Evolutionary conservation across 2,113 vertebrate species (phyloP).

Genomic region (Thymallus thymallus): DNA sequence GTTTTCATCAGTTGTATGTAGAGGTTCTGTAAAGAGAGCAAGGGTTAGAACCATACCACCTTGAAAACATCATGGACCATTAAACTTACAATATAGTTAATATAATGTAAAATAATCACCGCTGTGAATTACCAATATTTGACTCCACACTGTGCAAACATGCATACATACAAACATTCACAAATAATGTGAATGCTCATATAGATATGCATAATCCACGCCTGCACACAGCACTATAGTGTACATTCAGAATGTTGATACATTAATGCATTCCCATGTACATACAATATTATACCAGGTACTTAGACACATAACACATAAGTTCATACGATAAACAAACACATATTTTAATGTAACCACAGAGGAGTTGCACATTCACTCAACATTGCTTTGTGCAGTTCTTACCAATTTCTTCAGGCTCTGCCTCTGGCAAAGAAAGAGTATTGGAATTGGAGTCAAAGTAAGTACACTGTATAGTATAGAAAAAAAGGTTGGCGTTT

Average conservation of each 20-base stretch:
- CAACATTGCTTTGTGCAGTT: slow-evolving; percentile 31
- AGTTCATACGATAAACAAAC: slow-evolving; percentile 31
- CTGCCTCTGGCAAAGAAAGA: slow-evolving; percentile 34
- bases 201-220: not conserved
- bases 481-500: not conserved
- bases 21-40: not conserved
- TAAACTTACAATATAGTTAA: not conserved
- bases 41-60: not conserved
- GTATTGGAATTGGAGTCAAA: slow-evolving; percentile 30
- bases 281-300: no score
- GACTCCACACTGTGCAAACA: not conserved
- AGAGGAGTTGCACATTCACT: slow-evolving; percentile 8
- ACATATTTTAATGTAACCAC: slow-evolving; percentile 27
- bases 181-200: not conserved
- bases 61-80: not conserved
- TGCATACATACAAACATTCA: not conserved
- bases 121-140: not conserved
- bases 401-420: slow-evolving; percentile 37
- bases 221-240: not conserved
- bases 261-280: no score
- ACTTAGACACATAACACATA: not conserved
- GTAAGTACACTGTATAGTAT: slow-evolving; percentile 28
- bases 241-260: not conserved
- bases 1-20: slow-evolving; percentile 5
- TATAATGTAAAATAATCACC: not conserved